Evolutionary conservation across 2,888 invertebrate genomes (phyloP), one percentile per base, ranked within the genome.

Genomic region (Himalopsyche tibetana): DNA sequence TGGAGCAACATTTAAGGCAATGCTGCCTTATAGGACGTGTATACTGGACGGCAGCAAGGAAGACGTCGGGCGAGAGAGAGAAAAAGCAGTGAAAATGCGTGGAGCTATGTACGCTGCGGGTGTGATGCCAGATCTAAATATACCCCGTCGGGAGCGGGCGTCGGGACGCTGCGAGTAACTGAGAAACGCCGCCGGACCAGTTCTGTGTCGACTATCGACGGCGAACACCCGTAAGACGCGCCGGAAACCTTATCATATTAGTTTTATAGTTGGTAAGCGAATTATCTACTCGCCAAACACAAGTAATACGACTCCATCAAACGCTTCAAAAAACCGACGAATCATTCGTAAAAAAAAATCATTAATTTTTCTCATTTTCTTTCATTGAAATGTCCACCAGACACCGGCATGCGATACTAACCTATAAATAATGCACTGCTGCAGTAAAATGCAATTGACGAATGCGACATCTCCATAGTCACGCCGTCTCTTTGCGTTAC

Each of bases 101-200:
- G 63, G 83, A 81, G 82, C 69, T 81, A 42, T 45, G 86, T 36
- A 84, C 55, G 79, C 17, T 56, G 79, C 36, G 84, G 19, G 69
- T 82, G 90, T 91, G 91, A 91, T 91, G 91, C 91, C 91, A 91
- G 91, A 91, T 91, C 91, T 92, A 92, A 91, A 91, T 91, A 91
- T 92, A 92, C 79, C 82, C 28, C 82, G 38, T 38, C 36, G 80
- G n/a, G 89, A 89, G 89, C 89, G 89, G 90, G 90, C 90, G 90
- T 89, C 90, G 90, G 89, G 89, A 85, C 89, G 89, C 89, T 89
- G 90, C 90, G 89, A 88, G 89, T 86, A 89, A 90, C 74, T 74
- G 12, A 11, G 89, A 89, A 90, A 90, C 89, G 89, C 90, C 90
- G 90, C 90, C 91, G 91, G 91, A 91, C 90, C 91, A 90, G 89